Evolutionary conservation across 1,140 invertebrate genomes (phyloP), one percentile per base, ranked within the genome.

Genomic region (Lerema accius): DNA sequence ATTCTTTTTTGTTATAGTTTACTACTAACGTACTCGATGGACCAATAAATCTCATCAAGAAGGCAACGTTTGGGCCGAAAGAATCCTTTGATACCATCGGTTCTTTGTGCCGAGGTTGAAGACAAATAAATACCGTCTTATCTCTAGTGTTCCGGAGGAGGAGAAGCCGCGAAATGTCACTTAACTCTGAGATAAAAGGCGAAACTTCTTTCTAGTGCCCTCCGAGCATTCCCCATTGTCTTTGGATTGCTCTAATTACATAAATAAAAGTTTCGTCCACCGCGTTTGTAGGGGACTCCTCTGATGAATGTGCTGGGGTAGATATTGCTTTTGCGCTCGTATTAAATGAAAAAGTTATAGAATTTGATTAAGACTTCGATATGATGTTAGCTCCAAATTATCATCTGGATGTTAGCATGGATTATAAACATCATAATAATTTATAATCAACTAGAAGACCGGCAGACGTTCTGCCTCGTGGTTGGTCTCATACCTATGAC

Each of bases 71-170:
- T 10, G 42, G 14, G 15, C 43, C 55, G 42, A 64, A 65, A 60
- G 53, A 65, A 63, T 39, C 64, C 50, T 59, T 37, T 53, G 68
- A 76, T 76, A 73, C 62, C 58, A 73, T 76, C 67, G 59, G 63
- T 60, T 50, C 56, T 67, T 68, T 70, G 63, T 61, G 26, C 58
- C 48, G 60, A 63, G 65, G 60, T 62, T 50, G 56, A 40, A 48
- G 63, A 76, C 72, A 75, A 81, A 84, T 80, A 81, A 84, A 82
- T 78, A 77, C 67, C 48, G 51, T 55, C 71, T 79, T 83, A 83
- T 83, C 80, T 74, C 32, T 17, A 71, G 61, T 58, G 23, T 17
- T 58, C 42, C 28, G 15, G 42, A 35, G 15, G 51, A 65, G 73
- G 67, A 28, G 39, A 76, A 78, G 61, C 80, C 80, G 71, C 80